These are phyloP conservation scores for Lacanobia wlatinum DNA, from an alignment of 2,888 invertebrate genomes.

Conservation along the genomic window DNA sequence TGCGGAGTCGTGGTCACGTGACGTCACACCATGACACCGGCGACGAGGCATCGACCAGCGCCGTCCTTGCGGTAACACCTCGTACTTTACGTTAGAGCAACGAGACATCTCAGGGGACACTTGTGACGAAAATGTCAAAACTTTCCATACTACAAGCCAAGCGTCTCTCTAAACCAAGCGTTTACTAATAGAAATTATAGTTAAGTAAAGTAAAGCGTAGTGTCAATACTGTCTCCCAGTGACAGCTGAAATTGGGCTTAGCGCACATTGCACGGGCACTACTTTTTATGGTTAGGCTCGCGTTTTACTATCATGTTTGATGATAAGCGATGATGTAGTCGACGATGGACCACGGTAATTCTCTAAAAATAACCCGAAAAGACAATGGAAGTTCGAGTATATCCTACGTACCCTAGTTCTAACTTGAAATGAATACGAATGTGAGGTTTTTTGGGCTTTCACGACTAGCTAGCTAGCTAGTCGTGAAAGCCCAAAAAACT, in stretches of 20 bases:
- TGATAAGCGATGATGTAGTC: background rate
- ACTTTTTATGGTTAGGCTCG: no score
- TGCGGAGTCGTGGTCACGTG: slow-evolving; percentile 32
- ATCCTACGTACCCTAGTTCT: no score
- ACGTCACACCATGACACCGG: slow-evolving; percentile 8
- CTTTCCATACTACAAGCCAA: background rate
- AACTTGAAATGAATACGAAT: no score
- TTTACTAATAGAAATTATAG: background rate
- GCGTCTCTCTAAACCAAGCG: background rate
- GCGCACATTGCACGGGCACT: background rate
- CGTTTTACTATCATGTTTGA: no score
- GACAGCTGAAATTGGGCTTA: background rate
- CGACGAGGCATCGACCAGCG: slow-evolving; percentile 34
- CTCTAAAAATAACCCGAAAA: background rate
- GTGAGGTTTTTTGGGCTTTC: no score
- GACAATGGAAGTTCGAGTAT: no score
- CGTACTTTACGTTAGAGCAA: slow-evolving; percentile 21
- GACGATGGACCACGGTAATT: background rate
- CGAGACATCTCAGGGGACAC: background rate
- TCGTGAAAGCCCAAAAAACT: no score
- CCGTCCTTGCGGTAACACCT: slow-evolving; percentile 56
- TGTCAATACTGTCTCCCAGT: background rate
- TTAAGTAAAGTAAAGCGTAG: no score
- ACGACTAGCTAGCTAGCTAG: no score
- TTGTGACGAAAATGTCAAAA: background rate